phyloP scores from a whole-genome alignment of 1,140 invertebrate species.

The Eumeta japonica region DNA sequence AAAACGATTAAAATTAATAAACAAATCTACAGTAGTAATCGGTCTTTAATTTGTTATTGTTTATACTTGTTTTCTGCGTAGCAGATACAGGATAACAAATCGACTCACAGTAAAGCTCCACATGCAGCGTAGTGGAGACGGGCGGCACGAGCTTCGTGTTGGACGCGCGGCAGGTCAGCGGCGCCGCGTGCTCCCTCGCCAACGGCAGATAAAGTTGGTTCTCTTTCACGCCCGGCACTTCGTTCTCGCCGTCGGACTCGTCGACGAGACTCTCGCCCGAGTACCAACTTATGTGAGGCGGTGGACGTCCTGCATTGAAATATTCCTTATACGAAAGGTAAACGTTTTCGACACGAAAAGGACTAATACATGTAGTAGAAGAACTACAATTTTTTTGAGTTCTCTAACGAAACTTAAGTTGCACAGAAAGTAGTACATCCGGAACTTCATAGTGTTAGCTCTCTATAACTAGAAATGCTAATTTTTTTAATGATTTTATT shows the following conservation, averaged over 20 bases:
- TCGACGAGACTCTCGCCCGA: slow-evolving; percentile 67
- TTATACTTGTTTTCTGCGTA: neutral
- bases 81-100: neutral
- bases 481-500: no score
- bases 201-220: slow-evolving; percentile 64
- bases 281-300: slow-evolving; percentile 68
- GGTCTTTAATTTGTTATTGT: no score
- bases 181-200: slow-evolving; percentile 60
- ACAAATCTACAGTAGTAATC: no score
- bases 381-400: neutral
- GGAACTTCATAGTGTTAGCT: neutral
- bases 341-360: neutral
- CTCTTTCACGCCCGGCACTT: slow-evolving; percentile 59
- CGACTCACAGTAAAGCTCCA: slow-evolving; percentile 47
- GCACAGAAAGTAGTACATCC: no score
- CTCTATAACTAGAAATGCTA: no score
- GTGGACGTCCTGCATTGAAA: slow-evolving; percentile 66
- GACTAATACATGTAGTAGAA: neutral
- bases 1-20: no score
- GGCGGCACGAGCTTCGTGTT: slow-evolving; percentile 68
- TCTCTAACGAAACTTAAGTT: no score
- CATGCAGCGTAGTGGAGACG: slow-evolving; percentile 30
- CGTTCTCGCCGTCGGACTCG: slow-evolving; percentile 62
- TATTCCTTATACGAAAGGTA: neutral
- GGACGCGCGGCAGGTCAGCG: slow-evolving; percentile 65